Base-by-base conservation (phyloP, 2,113 vertebrate species). In the Hemibagrus wyckioides region DNA sequence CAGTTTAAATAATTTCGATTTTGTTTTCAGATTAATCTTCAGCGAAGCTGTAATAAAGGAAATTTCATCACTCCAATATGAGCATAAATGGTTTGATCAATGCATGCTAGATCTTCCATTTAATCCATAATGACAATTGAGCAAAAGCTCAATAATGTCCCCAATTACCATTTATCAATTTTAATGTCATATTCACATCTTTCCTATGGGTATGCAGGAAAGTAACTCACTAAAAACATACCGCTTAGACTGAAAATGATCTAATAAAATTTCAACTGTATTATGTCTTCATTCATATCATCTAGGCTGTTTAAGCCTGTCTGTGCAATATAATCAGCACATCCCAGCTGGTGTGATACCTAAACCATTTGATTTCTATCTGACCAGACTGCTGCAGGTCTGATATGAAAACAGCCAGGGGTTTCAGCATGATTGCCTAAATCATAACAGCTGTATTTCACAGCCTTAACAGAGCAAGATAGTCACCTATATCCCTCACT, bases 51-150 rank as follows among this genome's bases (percentile, higher is more conserved):
- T 39, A 57, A 80, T 80, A 57, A 57, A 57, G 33, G 19, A 25
- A 39, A 80, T 80, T 23, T 57, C 30, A 80, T 57, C 30, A 80
- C 36, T 80, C 52, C 21, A 80, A 39, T 57, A 57, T 6, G 4
- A 80, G 54, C 30, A 56, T 36, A 36, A 56, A 57, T 57, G 77
- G 33, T 30, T 65, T 85, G 54, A 80, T 80, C 84, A 79, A 65
- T 65, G 57, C 57, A 28, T 79, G 41, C 28, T 65, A 28, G 21
- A 65, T 30, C 41, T 79, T 52, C 57, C 19, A 85, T 57, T 79
- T 85, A 61, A 77, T 79, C 39, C 71, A 25, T 63, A 85, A 85
- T 77, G 84, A 85, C 73, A 77, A 85, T 63, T 85, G 75, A 85
- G 77, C 71, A 85, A 77, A 77, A 85, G 73, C 84, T 85, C 75